These are phyloP conservation scores for Mythimna vitellina DNA, from an alignment of 2,888 invertebrate species.

Conservation along the genomic window DNA sequence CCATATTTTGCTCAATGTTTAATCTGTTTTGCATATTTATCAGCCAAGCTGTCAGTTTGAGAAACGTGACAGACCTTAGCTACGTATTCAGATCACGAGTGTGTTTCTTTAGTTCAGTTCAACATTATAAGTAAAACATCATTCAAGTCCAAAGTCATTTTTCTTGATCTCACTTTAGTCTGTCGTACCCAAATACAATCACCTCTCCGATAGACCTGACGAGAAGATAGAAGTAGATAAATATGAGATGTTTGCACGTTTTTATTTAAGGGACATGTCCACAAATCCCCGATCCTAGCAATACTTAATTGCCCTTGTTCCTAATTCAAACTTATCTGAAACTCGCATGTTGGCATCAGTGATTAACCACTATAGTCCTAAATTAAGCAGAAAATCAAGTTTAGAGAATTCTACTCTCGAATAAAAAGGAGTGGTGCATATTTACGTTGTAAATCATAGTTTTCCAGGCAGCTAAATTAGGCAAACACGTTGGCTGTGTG, in stretches of 20 bases:
- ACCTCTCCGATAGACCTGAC: neutral
- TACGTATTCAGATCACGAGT: constrained; percentile 10
- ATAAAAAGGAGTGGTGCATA: constrained; percentile 47
- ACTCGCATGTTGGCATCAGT: neutral
- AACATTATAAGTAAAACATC: neutral
- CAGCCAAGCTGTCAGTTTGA: constrained; percentile 9
- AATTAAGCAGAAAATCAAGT: constrained; percentile 26
- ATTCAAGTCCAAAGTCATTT: neutral
- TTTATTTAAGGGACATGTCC: neutral
- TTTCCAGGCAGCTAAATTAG: constrained; percentile 54
- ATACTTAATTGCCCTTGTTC: neutral
- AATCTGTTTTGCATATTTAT: neutral
- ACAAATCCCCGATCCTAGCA: neutral
- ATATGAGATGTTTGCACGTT: neutral
- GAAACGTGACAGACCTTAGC: constrained; percentile 12
- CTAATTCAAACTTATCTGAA: neutral
- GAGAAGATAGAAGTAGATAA: neutral
- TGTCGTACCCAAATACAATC: neutral
- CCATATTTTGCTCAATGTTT: neutral
- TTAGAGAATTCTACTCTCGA: constrained; percentile 28
- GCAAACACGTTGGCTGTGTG: constrained; percentile 47
- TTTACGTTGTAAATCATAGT: constrained; percentile 48
- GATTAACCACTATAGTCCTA: neutral
- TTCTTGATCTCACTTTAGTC: neutral
- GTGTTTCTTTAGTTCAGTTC: constrained; percentile 16